Base-by-base conservation (phyloP, 2,888 invertebrate genomes). In the Cataglyphis altisquamis region DNA sequence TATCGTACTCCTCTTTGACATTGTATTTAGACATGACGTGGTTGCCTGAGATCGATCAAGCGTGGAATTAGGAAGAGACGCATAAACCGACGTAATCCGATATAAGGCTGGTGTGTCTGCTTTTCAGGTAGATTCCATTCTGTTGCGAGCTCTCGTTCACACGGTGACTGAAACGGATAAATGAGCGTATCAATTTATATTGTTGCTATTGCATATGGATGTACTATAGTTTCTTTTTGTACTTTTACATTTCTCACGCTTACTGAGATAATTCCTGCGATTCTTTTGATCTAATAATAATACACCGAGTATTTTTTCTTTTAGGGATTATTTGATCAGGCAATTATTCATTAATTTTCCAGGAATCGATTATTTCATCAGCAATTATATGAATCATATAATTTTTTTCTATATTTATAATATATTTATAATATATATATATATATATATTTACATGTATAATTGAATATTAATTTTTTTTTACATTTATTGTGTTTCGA, bases 21-120 rank as follows among this genome's bases (percentile, higher is more conserved):
- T 92, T 92, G 90, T 94, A 94, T 75, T 88, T 93, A 45, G 93
- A 90, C 94, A 94, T 94, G 52, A 96, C 97, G 55, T 41, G 15
- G 5, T 32, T 18, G 8, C 41, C 29, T 10, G 63, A n/a, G 63
- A 52, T 48, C 39, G 57, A 41, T 32, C 12, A 70, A 57, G 39
- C 18, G 67, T 52, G 36, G 32, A 62, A 73, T 52, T 67, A 57
- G 66, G 57, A 25, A 29, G 66, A 25, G 25, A 72, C 41, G 74
- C 36, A 68, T 68, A 36, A 67, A 74, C 39, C 36, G 73, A 75
- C 39, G 39, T 21, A 48, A 52, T 52, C 5, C 57, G 68, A 62
- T 32, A 62, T 25, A 18, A 41, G 63, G 25, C 25, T 21, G 39
- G 21, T 21, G 45, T 57, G 15, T 12, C n/a, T 45, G 36, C n/a